Evolutionary conservation across 2,888 invertebrate species (phyloP), one percentile per base, ranked within the genome.

Genomic region (Caenorhabditis afra): DNA sequence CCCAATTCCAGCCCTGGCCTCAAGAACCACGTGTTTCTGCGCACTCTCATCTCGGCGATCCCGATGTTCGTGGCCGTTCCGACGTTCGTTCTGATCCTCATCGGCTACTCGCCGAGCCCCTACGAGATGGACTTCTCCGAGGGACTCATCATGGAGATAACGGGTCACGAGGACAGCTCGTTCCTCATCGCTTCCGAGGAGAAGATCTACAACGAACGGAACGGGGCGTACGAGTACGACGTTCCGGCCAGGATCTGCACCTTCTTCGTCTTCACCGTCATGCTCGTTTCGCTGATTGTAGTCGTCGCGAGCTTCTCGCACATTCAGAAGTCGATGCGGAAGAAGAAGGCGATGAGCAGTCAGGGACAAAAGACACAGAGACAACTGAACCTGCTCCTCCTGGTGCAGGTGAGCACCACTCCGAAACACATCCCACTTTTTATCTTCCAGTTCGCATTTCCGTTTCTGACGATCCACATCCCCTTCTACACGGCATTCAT

Each of bases 401-500:
- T 73, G 65, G 58, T 73, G 18, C 62, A 71, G 62, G 62, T 71
- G 16, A 39, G 50, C 0, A 20, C 44, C 16, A 5, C 12, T 29
- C 22, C 52, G 3, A 20, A 53, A 7, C 4, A 4, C 45, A 12
- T 11, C 8, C 45, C 45, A n/a, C 4, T n/a, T 12, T 45, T 16
- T n/a, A 10, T 45, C 16, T 53, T 78, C 22, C 78, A 79, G 70
- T 73, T 79, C 52, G 10, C 62, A 8, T 61, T 79, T 16, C 71
- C 78, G 10, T 59, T 79, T n/a, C 20, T 79, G 41, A 73, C 66
- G n/a, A 66, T 79, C 39, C 78, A 79, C 37, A 68, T 73, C 11
- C 78, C 78, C 4, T 73, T 79, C 49, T 66, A 66, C 57, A 66
- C 57, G 14, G 49, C 59, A 7, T 79, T 73, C 29, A 29, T 58